Base-by-base conservation (phyloP, 2,113 vertebrate species). In the Salvelinus fontinalis region DNA sequence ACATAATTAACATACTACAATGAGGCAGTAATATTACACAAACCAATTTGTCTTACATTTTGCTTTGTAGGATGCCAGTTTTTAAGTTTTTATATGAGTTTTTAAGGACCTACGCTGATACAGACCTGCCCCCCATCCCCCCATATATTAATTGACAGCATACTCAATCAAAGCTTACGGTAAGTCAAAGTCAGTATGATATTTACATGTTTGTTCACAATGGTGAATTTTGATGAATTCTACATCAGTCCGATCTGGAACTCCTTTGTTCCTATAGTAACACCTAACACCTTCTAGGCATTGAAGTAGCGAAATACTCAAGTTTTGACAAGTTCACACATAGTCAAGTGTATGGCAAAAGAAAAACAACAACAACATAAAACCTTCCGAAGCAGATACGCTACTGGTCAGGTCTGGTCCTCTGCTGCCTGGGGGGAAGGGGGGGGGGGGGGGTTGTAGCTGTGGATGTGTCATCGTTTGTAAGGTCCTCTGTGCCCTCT, bases 361-460 rank as follows among this genome's bases (percentile, higher is more conserved):
- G 78, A 94, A 92, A 92, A 93, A 95, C 92, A 80, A 88, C 70
- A 78, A 62, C 14, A 68, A 86, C 62, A 76, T 75, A 88, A 71
- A 79, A 75, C 83, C 85, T 79, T 89, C 82, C 80, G 80, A 91
- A 89, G 89, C 91, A 87, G 93, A 93, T 97, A 96, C 95, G 96
- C 96, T 96, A 95, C 91, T 95, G 93, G 39, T 44, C 39, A 44
- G 39, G 39, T 44, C 8, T 44, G 39, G 39, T 44, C 8, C 39
- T 11, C 39, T 11, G 34, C 34, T 75, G 27, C 83, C 44, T 84
- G 76, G 79, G 71, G 70, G 49, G 29, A 2, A 2, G 5, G 5
- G 27, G 27, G 3, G 29, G 3, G 29, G 4, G 77, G 29, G 73
- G 73, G 80, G 80, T 74, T 75, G 54, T 75, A 73, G 79, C 77